Conservation (phyloP, 2,797 vertebrate species). For the Staurois parvus region DNA sequence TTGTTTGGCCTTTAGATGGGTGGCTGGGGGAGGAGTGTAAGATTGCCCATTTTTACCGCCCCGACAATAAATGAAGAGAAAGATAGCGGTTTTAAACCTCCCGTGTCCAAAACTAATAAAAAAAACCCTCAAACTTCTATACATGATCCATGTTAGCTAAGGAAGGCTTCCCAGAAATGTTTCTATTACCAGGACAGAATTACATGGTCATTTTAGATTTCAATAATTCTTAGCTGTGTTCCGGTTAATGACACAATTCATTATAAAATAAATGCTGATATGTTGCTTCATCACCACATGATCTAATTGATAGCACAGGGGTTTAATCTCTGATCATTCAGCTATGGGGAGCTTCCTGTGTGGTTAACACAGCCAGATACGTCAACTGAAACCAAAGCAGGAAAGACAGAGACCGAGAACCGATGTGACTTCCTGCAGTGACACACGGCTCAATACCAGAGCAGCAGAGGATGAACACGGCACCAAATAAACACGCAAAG, state of each 20-base stretch:
- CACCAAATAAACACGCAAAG: too few relatives aligned
- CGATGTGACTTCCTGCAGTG: slow-evolving; percentile 43
- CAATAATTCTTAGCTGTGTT: not conserved
- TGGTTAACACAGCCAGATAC: slow-evolving; percentile 29
- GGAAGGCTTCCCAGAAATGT: too few relatives aligned
- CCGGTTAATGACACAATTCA: not conserved
- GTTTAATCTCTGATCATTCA: slow-evolving; percentile 40
- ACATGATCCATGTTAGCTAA: too few relatives aligned
- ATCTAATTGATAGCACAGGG: slow-evolving; percentile 8
- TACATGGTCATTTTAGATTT: not conserved
- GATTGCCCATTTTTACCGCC: too few relatives aligned
- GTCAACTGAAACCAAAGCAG: slow-evolving; percentile 44
- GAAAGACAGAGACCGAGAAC: slow-evolving; percentile 36
- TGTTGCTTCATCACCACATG: not conserved
- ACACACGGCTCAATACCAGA: not conserved
- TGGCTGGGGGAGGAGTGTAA: too few relatives aligned
- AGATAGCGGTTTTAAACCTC: too few relatives aligned
- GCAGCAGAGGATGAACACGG: not conserved
- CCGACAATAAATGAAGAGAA: too few relatives aligned
- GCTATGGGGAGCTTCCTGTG: slow-evolving; percentile 51
- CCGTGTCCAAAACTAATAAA: too few relatives aligned
- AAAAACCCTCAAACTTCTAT: too few relatives aligned
- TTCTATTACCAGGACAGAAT: too few relatives aligned
- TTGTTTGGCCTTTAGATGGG: too few relatives aligned
- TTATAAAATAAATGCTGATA: not conserved